Base-by-base conservation (phyloP, 2,113 vertebrate genomes). In the Ranitomeya variabilis region DNA sequence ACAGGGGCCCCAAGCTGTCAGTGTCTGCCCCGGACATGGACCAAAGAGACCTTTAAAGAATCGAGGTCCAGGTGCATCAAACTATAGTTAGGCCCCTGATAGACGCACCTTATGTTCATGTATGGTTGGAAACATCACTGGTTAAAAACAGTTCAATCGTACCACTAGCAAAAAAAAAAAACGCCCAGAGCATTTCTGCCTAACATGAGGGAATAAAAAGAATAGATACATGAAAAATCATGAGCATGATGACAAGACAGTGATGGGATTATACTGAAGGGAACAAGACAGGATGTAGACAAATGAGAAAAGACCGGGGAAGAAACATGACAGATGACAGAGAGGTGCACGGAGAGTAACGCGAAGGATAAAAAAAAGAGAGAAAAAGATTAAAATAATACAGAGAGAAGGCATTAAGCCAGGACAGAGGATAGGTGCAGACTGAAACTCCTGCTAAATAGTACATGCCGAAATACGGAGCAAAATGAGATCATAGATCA, bases 301-400 rank as follows among this genome's bases (percentile, higher is more conserved):
- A 59, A 76, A 60, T 31, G 23, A 76, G 54, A 86, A 54, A 37
- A 73, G 69, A 62, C 51, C 37, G 51, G n/a, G 8, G 26, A 59
- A 4, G 55, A 73, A 26, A 86, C 84, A 59, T 76, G 82, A 86
- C 26, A 84, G 52, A 45, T 83, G 81, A 83, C 60, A 52, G 37
- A 83, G 23, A 66, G 80, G 31, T 8, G n/a, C 23, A 19, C 78
- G 14, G 6, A 80, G 52, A 57, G 9, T 57, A 23, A 79, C 21
- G 13, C 12, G 16, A 57, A 1, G 77, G 78, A n/a, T 11, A 31
- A 18, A 15, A 80, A 60, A 13, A 82, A 64, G 51, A 21, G 67
- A 9, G 62, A 66, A 9, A 19, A 6, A 83, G 45, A 45, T 45
- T 45, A 45, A 45, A 45, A 45, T 52, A 51, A 83, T 52, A 83